Base-by-base conservation (phyloP, 2,113 vertebrate species). In the Pleuronectes platessa region DNA sequence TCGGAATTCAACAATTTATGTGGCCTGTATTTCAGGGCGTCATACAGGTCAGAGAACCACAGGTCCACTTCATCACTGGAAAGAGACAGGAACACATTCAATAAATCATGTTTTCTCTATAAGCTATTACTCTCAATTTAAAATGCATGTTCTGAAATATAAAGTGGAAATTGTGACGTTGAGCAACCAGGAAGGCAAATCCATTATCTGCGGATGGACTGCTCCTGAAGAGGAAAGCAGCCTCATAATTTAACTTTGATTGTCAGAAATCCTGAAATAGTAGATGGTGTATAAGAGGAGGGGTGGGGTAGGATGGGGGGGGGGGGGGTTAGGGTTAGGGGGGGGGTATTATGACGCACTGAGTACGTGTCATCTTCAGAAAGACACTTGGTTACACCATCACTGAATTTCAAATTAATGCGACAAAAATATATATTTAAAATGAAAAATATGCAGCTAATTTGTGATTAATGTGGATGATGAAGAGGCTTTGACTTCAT, bases 41-140 rank as follows among this genome's bases (percentile, higher is more conserved):
- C 78, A 61, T 64, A 84, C 49, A 94, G 77, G 63, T 64, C 88
- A 65, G n/a, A 21, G 75, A 87, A 90, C 94, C 93, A 94, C 11
- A 60, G 56, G 0, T 94, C 81, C 72, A 89, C 81, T 1, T 93
- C 90, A 1, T 31, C 11, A 1, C 94, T 94, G 13, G 37, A 86
- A 31, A 70, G 21, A 60, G 61, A 78, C 21, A 49, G 11, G 18
- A 6, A 27, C n/a, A 65, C 12, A 21, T 63, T 42, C 11, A 24
- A 24, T 13, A 5, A 40, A 56, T 23, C 21, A 13, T 26, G 12
- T 56, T 49, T 49, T 49, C 11, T 9, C 18, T 6, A 8, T 51
- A 71, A 77, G 86, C n/a, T 54, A 20, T 27, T 31, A 45, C 26
- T 15, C 69, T 75, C 56, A 23, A 78, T 85, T 86, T 70, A 40